Conservation (phyloP, 2,113 vertebrate species). For the Raphicerus campestris region DNA sequence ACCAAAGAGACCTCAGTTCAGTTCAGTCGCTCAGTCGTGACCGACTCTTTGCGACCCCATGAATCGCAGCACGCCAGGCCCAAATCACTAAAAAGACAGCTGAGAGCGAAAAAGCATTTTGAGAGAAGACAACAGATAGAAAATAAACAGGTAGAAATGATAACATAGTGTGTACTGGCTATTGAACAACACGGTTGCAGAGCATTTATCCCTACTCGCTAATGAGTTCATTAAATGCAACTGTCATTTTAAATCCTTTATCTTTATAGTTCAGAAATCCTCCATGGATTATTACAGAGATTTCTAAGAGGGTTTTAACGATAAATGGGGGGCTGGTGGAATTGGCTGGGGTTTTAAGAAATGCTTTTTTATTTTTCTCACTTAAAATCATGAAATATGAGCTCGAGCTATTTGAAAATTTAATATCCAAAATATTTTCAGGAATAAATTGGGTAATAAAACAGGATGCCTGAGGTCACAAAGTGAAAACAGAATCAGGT, state of each 20-base stretch:
- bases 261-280: neutral
- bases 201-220: neutral
- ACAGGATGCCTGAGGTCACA: neutral
- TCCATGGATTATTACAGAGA: neutral
- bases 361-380: neutral
- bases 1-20: neutral
- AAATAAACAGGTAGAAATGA: neutral
- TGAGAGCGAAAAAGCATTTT: neutral
- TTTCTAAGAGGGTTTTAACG: neutral
- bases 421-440: constrained; percentile 17
- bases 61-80: no score
- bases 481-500: neutral
- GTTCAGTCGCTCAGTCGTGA: no score
- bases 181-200: neutral
- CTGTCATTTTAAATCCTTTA: neutral
- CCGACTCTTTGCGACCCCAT: no score
- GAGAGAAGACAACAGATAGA: neutral
- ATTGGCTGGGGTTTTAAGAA: neutral
- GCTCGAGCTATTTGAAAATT: neutral
- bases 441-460: neutral
- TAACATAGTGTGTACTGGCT: neutral
- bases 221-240: neutral
- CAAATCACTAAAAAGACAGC: neutral
- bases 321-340: neutral
- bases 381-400: constrained; percentile 7